Base-by-base conservation (phyloP, 2,113 vertebrate species). In the Rhea pennata region DNA sequence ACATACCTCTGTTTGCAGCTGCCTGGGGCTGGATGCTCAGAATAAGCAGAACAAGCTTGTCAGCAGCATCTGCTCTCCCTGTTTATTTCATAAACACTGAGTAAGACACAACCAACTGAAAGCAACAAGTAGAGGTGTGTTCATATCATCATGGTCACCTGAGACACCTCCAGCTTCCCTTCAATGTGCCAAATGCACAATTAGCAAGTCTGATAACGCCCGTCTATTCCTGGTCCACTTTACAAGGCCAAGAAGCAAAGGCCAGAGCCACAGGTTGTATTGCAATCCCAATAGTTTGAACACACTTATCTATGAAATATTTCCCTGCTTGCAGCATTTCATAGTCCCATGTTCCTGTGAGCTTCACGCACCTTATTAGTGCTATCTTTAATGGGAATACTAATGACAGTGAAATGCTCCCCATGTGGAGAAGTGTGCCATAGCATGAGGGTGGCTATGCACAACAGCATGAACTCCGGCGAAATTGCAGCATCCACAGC, bases 141-240 rank as follows among this genome's bases (percentile, higher is more conserved):
- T 89, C 53, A 83, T 14, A 59, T 88, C 87, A 65, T 62, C 65
- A 67, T 40, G 24, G 62, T 62, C 15, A 36, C 31, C 59, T 39
- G 64, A 80, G 76, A 46, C 1, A 4, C n/a, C 51, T 93, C 51
- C 76, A 72, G 39, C 19, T 82, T 82, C 56, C 71, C 19, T 31
- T 86, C 31, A 26, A 36, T 10, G 0, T 65, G 36, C 0, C 87
- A 70, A 0, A 0, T 5, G 13, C 23, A 8, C 6, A 13, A 56
- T 77, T 40, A 70, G 27, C 59, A 79, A 50, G 50, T 61, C 50
- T 53, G 16, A 7, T 62, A 48, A 44, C 26, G 19, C 64, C 77
- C 15, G 17, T 40, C 71, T 91, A 92, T 72, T 65, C 84, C 75
- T 90, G 58, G 23, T 36, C 24, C 14, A 2, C n/a, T 90, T 80